Base-by-base conservation (phyloP, 2,113 vertebrate genomes). In the Hemicordylus capensis region DNA sequence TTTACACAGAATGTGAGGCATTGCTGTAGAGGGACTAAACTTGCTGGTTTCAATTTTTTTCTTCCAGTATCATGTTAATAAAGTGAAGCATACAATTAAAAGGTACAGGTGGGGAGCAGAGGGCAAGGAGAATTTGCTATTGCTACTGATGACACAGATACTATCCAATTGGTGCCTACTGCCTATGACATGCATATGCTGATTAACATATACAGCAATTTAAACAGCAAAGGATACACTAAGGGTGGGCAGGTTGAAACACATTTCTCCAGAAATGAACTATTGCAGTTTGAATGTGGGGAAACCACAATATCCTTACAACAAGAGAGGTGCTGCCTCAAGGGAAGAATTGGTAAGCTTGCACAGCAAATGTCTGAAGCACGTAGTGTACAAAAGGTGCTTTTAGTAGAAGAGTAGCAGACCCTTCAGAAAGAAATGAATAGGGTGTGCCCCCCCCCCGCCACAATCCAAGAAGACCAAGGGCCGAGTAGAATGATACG, bases 361-460 rank as follows among this genome's bases (percentile, higher is more conserved):
- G 2, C 44, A 84, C n/a, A 22, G 44, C 34, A 84, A 84, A 76
- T 56, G 67, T 69, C 37, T 22, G 39, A 22, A 76, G 59, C 72
- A 75, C 64, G 63, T 75, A 44, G 39, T 64, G 9, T 26, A 8
- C 4, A 26, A 17, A 34, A 34, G 39, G 3, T n/a, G n/a, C 1
- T 1, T 1, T 28, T 1, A 26, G 4, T 3, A n/a, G 3, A 19
- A 3, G 22, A 26, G 3, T 2, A 72, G 28, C 20, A 70, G 70
- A 48, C 3, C 12, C 39, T 54, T 24, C 17, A 44, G 39, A 39
- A 17, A 61, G 39, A 82, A 17, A 73, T 46, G 8, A 63, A 63
- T 42, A n/a, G n/a, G n/a, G 31, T 5, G 37, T 48, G 75, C 54
- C 64, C 46, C 39, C 19, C 26, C 26, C 20, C 6, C 24, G 1